Evolutionary conservation across 2,888 invertebrate species (phyloP), one percentile per base, ranked within the genome.

Genomic region (Merodon equestris): DNA sequence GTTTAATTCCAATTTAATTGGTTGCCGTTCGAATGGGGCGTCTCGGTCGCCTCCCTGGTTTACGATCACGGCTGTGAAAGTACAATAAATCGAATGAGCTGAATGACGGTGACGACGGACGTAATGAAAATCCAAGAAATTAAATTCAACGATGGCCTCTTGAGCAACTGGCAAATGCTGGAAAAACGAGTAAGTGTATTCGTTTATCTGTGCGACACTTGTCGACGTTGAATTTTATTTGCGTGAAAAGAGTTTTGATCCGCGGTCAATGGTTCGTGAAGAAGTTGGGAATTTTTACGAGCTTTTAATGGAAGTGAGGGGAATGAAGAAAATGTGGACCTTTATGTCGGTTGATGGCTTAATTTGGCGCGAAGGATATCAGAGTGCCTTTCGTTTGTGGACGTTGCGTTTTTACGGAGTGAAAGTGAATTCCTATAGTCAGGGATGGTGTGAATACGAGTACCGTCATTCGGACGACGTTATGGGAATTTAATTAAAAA

Each of bases 1-100:
- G 56, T 61, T 71, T 71, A 63, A 71, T 44, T 61, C 61, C 48
- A 34, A 61, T 71, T 61, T 71, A 56, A 63, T 71, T 71, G 50
- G 61, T 18, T 50, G 40, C 48, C 47, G 48, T 61, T 48, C 17
- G 53, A 60, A n/a, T 13, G 48, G 19, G 7, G 38, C 14, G 27
- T 27, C 27, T 27, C 2, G 2, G 27, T 27, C 7, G 27, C 7
- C 27, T 27, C 7, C 27, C 27, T 27, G n/a, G n/a, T 70, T 70
- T 70, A 61, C 71, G 71, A 56, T 61, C 64, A 15, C 71, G 61
- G 56, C 71, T 48, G 61, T 27, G 27, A 27, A 27, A 27, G 27
- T 27, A 27, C 7, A 47, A 61, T 51, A 54, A 36, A 71, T 53
- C 70, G 14, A 42, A 48, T 44, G 66, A 56, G 10, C 40, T 10